Evolutionary conservation across 2,113 vertebrate species (phyloP).

Genomic region (Epinephelus moara): DNA sequence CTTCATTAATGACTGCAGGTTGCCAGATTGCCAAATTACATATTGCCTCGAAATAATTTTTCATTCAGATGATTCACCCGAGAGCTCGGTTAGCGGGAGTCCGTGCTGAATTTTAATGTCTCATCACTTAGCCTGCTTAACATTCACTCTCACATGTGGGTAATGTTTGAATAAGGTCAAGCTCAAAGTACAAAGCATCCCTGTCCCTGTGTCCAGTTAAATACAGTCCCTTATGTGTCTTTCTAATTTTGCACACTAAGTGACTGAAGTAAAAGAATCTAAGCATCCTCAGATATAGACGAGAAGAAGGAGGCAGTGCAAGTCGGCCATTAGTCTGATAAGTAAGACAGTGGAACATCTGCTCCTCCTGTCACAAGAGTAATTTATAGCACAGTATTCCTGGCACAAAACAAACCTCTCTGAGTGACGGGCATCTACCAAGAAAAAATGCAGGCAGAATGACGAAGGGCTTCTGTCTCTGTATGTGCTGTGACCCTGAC

Average conservation of each 20-base stretch:
- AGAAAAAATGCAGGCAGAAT: constrained; percentile 23
- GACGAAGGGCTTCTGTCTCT: constrained; percentile 6
- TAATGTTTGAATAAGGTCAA: constrained; percentile 31
- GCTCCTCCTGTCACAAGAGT: constrained; percentile 54
- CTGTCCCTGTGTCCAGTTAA: not conserved
- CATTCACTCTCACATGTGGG: constrained; percentile 32
- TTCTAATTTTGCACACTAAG: constrained; percentile 3
- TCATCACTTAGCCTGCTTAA: constrained; percentile 29
- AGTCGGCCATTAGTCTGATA: constrained; percentile 42
- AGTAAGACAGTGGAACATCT: constrained; percentile 54
- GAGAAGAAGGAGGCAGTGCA: constrained; percentile 5
- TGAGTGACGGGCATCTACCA: constrained; percentile 36
- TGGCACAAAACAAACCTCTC: constrained; percentile 42
- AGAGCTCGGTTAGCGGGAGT: constrained; percentile 19
- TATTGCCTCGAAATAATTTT: not conserved
- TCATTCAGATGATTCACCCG: constrained; percentile 48
- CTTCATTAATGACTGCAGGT: not conserved
- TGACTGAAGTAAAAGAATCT: not conserved
- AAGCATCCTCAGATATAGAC: no score
- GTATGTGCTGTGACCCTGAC: not conserved
- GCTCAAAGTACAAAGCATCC: constrained; percentile 1
- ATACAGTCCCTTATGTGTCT: not conserved
- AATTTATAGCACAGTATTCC: constrained; percentile 55
- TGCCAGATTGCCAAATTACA: constrained; percentile 39
- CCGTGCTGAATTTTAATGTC: constrained; percentile 60